Conservation (phyloP, 2,888 invertebrate species). For the Euproctis similis region DNA sequence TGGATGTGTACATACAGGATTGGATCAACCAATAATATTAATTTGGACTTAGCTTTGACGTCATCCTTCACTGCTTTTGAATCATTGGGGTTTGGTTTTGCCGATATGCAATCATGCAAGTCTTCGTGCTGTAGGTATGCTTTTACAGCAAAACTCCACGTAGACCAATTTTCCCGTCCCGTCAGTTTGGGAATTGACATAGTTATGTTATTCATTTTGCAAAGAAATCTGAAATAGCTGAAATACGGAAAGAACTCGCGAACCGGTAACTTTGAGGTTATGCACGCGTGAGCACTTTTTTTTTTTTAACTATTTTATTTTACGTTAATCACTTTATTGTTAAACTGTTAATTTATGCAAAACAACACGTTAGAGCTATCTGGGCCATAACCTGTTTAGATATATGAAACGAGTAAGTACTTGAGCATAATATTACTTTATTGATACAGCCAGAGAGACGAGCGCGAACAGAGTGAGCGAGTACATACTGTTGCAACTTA, state of each 20-base stretch:
- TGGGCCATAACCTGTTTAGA: slow-evolving; percentile 1
- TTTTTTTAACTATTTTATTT: slow-evolving; percentile 1
- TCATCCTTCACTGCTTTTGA: slow-evolving; percentile 4
- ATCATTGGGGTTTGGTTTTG: slow-evolving; percentile 1
- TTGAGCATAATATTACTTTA: not conserved
- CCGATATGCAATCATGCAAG: not conserved
- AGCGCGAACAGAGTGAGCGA: slow-evolving; percentile 1
- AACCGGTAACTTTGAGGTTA: slow-evolving; percentile 1
- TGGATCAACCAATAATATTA: slow-evolving; percentile 9
- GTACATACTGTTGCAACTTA: not conserved
- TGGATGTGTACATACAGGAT: slow-evolving; percentile 16
- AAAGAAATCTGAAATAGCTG: slow-evolving; percentile 1
- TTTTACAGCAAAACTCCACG: slow-evolving; percentile 4
- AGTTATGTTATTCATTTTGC: slow-evolving; percentile 4
- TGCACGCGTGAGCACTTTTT: slow-evolving; percentile 1
- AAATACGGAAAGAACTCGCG: not conserved
- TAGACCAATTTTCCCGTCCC: slow-evolving; percentile 5
- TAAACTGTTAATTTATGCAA: no score
- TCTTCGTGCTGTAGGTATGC: slow-evolving; percentile 1
- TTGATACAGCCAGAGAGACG: not conserved
- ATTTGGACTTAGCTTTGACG: slow-evolving; percentile 10
- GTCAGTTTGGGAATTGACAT: no score
- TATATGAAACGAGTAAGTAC: not conserved
- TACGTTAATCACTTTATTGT: slow-evolving; percentile 1
- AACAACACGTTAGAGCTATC: slow-evolving; percentile 1